Percentiles rank a stretch among this genome's conserved stretches.
Conservation (phyloP, 2,113 vertebrate species). For the Hypanus sabinus region DNA sequence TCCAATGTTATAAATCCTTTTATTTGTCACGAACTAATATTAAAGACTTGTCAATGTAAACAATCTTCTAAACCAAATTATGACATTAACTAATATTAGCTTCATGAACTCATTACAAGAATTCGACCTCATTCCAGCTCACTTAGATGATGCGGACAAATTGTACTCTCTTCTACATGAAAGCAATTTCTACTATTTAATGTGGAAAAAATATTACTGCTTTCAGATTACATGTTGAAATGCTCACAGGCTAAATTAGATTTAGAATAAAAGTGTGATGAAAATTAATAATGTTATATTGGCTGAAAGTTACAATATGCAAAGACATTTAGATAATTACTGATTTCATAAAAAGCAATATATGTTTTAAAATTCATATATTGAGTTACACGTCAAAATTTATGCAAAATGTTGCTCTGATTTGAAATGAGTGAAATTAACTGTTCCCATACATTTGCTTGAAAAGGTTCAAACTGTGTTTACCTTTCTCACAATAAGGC, state of each 20-base stretch:
- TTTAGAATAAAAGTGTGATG: not conserved
- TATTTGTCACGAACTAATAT: not conserved
- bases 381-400: not conserved
- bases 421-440: not conserved
- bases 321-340: not conserved
- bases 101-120: not conserved
- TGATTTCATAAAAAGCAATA: not conserved
- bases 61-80: not conserved
- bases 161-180: not conserved
- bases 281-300: not conserved
- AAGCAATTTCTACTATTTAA: not conserved
- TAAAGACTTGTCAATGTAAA: not conserved
- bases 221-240: not conserved
- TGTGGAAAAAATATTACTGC: not conserved
- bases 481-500: constrained; percentile 94
- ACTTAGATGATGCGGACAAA: not conserved
- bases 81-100: not conserved
- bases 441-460: not conserved
- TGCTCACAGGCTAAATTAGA: not conserved
- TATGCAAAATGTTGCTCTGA: not conserved
- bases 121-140: not conserved
- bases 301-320: not conserved
- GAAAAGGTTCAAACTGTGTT: not conserved
- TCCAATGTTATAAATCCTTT: not conserved
- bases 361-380: not conserved